Conservation (phyloP, 2,797 vertebrate species). For the Siniperca undulata region DNA sequence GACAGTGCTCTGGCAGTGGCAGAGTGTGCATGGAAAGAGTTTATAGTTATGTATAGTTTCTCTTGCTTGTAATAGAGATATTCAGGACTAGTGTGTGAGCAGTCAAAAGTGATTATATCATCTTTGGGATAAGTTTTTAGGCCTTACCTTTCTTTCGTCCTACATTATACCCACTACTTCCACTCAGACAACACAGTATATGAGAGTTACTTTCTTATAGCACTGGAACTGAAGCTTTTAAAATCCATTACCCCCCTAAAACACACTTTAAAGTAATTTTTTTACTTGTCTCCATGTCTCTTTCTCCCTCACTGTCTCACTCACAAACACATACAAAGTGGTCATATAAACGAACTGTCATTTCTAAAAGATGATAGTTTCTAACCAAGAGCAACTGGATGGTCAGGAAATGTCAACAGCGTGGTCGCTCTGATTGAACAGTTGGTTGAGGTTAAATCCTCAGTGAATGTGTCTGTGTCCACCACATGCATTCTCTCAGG, state of each 20-base stretch:
- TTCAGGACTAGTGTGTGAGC: neutral
- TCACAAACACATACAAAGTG: neutral
- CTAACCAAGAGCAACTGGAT: constrained; percentile 36
- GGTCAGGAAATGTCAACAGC: constrained; percentile 54
- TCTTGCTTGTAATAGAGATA: neutral
- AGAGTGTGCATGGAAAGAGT: neutral
- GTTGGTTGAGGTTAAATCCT: constrained; percentile 48
- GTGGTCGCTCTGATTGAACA: constrained; percentile 51
- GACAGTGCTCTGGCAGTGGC: no score
- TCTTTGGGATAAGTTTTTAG: neutral
- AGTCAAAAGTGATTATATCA: neutral
- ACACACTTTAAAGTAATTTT: neutral
- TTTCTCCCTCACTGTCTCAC: neutral
- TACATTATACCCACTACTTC: neutral
- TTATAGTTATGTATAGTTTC: neutral
- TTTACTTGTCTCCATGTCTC: neutral
- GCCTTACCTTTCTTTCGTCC: neutral
- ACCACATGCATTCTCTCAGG: constrained; percentile 37
- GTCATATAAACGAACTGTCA: constrained; percentile 16
- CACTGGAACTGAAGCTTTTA: neutral
- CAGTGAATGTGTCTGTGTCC: constrained; percentile 22
- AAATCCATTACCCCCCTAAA: neutral
- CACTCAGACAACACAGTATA: neutral
- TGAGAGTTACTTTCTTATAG: neutral
- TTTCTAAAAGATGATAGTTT: constrained; percentile 25